Evolutionary conservation across 2,797 vertebrate genomes (phyloP).

Genomic region (Clarias fuscus): DNA sequence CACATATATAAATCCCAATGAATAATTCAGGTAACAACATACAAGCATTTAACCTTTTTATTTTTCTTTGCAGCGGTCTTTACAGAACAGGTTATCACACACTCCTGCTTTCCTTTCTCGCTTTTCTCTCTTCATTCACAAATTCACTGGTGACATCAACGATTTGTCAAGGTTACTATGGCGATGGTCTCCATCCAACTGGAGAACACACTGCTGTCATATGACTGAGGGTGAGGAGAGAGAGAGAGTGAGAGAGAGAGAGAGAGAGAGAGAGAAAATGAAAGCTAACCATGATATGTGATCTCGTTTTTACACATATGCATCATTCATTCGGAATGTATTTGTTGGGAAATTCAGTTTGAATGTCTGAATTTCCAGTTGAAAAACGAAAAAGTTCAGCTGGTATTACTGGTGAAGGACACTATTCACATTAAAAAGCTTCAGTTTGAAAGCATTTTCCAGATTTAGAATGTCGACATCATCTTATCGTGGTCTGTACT

Average conservation of each 20-base stretch:
- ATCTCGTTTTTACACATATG: background rate
- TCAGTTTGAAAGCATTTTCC: background rate
- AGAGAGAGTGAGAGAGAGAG: conserved; percentile 13
- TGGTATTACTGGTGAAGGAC: background rate
- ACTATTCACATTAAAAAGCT: background rate
- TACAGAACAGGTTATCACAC: conserved; percentile 38
- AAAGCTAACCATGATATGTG: background rate
- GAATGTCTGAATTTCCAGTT: background rate
- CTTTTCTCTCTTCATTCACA: conserved; percentile 60
- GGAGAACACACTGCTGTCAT: conserved; percentile 50
- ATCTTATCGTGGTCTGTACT: no score
- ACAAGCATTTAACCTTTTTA: background rate
- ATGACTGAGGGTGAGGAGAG: conserved; percentile 46
- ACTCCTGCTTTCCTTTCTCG: background rate
- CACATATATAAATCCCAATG: background rate
- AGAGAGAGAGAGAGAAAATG: background rate
- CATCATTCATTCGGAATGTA: background rate
- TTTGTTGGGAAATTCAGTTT: background rate
- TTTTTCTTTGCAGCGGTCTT: background rate
- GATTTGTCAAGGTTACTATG: conserved; percentile 64
- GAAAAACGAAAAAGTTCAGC: background rate
- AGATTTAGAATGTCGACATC: background rate
- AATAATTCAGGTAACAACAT: background rate
- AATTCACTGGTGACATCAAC: conserved; percentile 62
- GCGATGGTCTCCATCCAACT: conserved; percentile 56